These are phyloP conservation scores for Drosophila albomicans DNA, from an alignment of 1,140 invertebrate genomes.

Conservation along the genomic window DNA sequence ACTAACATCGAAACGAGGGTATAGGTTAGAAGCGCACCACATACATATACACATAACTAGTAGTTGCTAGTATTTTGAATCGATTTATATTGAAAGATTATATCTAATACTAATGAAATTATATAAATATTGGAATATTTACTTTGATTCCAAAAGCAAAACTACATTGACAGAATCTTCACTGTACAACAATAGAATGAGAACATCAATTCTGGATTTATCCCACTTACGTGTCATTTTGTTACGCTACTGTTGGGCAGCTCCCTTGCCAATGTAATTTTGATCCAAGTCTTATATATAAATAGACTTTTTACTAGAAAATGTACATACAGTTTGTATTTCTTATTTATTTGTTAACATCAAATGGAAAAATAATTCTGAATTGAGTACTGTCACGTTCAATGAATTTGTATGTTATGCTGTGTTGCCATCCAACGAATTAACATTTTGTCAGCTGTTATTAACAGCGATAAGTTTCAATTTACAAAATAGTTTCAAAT, in stretches of 20 bases:
- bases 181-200: neutral
- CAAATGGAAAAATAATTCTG: conserved; percentile 15
- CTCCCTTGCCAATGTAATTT: conserved; percentile 12
- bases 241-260: conserved; percentile 41
- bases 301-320: neutral
- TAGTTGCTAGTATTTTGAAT: neutral
- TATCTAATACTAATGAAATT: neutral
- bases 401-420: conserved; percentile 19
- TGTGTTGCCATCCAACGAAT: neutral
- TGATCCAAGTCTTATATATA: conserved; percentile 21
- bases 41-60: neutral
- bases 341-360: conserved; percentile 1
- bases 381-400: conserved; percentile 23
- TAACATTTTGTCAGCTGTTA: conserved; percentile 15
- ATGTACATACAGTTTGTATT: conserved; percentile 6
- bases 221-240: conserved; percentile 50
- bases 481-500: too few relatives aligned
- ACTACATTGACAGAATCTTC: neutral
- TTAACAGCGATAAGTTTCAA: neutral
- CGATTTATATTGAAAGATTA: conserved; percentile 8
- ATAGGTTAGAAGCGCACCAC: conserved; percentile 38
- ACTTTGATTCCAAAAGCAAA: neutral
- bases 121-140: neutral
- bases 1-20: neutral
- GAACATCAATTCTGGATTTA: neutral